Base-by-base conservation (phyloP, 2,113 vertebrate genomes). In the Leptosomus discolor region DNA sequence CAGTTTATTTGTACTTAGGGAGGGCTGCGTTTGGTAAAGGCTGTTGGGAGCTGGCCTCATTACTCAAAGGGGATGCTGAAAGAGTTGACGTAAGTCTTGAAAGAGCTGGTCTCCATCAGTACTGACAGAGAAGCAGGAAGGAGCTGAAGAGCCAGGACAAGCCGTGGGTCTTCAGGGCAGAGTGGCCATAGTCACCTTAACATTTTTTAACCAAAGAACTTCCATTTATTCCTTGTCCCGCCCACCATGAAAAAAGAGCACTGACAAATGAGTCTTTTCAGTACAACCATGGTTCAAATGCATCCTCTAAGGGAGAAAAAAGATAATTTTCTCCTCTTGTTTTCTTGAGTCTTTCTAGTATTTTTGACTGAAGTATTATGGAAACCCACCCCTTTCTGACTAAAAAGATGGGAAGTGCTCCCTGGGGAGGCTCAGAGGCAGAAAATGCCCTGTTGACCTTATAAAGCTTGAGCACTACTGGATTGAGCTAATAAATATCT, bases 311-410 rank as follows among this genome's bases (percentile, higher is more conserved):
- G 18, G 5, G 41, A 83, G 17, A 70, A 73, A 69, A 64, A 36
- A 0, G 3, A n/a, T 34, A 0, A 37, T 70, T 77, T 88, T 77
- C 17, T 70, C 36, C 27, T 68, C 3, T n/a, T n/a, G n/a, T n/a
- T 81, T 80, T 81, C 30, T 34, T 30, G 36, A 68, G 36, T 22
- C 37, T 96, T 82, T 34, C 1, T 57, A 11, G 11, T 58, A 15
- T 34, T 73, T 83, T 86, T 70, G 45, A 54, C 48, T 0, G 1
- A 79, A 73, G 43, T 17, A 21, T 69, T 60, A 22, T 45, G n/a
- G 41, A 84, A 94, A 94, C n/a, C 4, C 43, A 67, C 45, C 18
- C 26, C 21, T 67, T 90, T 83, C 29, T 67, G 36, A 48, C 41
- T 46, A 18, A 68, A 80, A 82, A 34, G 15, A 12, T 80, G 10